Evolutionary conservation across 1,140 invertebrate genomes (phyloP).

Genomic region (Argopecten irradians): DNA sequence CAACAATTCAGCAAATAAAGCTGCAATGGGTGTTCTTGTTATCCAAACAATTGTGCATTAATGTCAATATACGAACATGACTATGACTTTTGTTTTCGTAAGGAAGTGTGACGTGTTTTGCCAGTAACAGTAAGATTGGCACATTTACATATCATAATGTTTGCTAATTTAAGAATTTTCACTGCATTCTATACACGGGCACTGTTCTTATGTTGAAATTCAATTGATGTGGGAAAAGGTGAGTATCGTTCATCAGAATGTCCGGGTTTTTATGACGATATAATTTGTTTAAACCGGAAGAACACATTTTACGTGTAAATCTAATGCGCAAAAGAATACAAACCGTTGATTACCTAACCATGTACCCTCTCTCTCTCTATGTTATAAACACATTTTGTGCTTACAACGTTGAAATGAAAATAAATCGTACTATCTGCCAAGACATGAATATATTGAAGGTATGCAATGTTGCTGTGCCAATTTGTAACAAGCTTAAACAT

Average conservation of each 20-base stretch:
- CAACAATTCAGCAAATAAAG: too few relatives aligned
- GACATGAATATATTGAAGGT: background rate
- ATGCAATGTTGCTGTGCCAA: background rate
- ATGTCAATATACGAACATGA: too few relatives aligned
- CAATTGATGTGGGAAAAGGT: too few relatives aligned
- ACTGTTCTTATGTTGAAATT: too few relatives aligned
- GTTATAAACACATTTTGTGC: background rate
- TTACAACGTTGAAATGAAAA: background rate
- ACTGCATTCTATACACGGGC: too few relatives aligned
- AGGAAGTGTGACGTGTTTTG: too few relatives aligned
- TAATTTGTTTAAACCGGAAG: background rate
- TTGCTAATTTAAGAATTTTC: too few relatives aligned
- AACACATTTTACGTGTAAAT: background rate
- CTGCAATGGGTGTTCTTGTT: too few relatives aligned
- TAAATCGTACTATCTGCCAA: background rate
- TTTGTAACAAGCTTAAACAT: background rate
- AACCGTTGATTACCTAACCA: background rate
- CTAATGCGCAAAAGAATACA: background rate
- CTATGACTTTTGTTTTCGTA: too few relatives aligned
- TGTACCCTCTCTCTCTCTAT: background rate
- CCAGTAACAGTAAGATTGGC: too few relatives aligned
- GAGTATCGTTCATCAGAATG: background rate
- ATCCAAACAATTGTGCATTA: too few relatives aligned
- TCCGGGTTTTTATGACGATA: background rate
- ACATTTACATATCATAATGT: too few relatives aligned